Conservation (phyloP, 2,113 vertebrate genomes). For the Haliaeetus leucogaster region DNA sequence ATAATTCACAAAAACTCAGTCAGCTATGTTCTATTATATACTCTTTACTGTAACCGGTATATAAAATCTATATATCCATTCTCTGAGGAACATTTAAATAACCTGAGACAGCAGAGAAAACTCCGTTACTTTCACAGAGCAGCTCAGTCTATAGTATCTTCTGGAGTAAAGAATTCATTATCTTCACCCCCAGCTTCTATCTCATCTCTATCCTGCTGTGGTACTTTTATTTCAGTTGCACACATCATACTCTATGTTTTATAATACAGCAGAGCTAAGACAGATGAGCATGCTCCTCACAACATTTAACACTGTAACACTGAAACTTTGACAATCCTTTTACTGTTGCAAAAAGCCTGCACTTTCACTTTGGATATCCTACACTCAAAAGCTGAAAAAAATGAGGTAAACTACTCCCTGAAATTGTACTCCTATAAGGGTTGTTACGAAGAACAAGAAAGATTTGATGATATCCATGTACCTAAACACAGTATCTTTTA, state of each 20-base stretch:
- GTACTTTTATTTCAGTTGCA: not conserved
- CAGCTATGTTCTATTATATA: not conserved
- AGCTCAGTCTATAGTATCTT: not conserved
- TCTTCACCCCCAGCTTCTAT: not conserved
- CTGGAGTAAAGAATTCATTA: not conserved
- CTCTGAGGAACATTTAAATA: not conserved
- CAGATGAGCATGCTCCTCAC: not conserved
- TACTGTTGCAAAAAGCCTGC: not conserved
- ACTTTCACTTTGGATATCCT: not conserved
- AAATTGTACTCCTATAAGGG: not conserved
- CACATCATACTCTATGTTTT: not conserved
- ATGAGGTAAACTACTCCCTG: not conserved
- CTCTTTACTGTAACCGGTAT: not conserved
- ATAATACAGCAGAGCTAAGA: not conserved
- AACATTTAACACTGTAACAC: not conserved
- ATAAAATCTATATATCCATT: not conserved
- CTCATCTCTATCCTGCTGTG: not conserved
- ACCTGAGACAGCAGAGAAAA: not conserved
- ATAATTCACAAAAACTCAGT: conserved; percentile 31
- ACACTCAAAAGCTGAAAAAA: not conserved
- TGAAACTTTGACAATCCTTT: not conserved
- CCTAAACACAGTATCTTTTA: not conserved
- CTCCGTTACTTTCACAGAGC: not conserved
- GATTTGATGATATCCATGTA: not conserved
- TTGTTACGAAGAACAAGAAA: not conserved